These are phyloP conservation scores for Adela reaumurella DNA, from an alignment of 2,888 invertebrate genomes.

Conservation along the genomic window DNA sequence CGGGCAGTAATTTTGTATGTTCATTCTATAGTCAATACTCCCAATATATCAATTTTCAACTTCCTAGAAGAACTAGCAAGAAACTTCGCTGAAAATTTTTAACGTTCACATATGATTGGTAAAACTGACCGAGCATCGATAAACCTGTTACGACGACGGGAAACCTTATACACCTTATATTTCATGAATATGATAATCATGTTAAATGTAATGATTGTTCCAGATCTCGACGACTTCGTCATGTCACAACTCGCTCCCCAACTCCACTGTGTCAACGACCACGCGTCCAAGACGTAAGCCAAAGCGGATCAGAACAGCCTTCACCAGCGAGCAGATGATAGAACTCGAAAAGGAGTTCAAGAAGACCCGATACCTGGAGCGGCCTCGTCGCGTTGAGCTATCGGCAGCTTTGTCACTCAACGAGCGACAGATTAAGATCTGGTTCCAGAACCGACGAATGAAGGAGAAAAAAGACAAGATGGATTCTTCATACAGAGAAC, in stretches of 20 bases:
- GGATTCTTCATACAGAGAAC: background rate
- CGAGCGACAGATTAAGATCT: slow-evolving; percentile 70
- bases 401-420: slow-evolving; percentile 55
- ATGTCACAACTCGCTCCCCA: background rate
- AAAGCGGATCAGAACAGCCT: slow-evolving; percentile 74
- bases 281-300: slow-evolving; percentile 6
- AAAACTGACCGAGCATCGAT: too few relatives aligned
- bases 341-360: slow-evolving; percentile 73
- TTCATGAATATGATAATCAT: too few relatives aligned
- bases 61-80: too few relatives aligned
- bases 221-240: background rate
- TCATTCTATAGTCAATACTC: too few relatives aligned
- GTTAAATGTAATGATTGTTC: too few relatives aligned
- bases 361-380: slow-evolving; percentile 64
- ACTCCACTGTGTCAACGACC: background rate
- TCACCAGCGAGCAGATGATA: slow-evolving; percentile 70
- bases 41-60: too few relatives aligned
- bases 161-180: too few relatives aligned
- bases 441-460: slow-evolving; percentile 74
- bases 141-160: too few relatives aligned
- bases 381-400: slow-evolving; percentile 69
- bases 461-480: slow-evolving; percentile 51
- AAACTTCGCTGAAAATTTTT: too few relatives aligned
- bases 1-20: too few relatives aligned
- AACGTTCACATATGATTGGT: too few relatives aligned